These are phyloP conservation scores for Pseudopleuronectes americanus DNA, from an alignment of 2,797 vertebrate species.

Conservation along the genomic window DNA sequence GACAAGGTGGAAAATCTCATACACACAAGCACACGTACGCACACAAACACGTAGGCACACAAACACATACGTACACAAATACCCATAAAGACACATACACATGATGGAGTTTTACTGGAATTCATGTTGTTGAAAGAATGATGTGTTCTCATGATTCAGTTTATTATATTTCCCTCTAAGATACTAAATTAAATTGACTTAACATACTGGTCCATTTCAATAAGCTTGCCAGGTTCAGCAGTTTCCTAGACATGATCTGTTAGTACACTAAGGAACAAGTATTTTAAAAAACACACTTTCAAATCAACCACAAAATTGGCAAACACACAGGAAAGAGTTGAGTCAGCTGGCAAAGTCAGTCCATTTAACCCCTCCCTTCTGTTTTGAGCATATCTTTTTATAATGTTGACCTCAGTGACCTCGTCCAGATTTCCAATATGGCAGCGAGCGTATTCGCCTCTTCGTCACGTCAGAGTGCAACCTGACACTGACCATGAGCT, in stretches of 20 bases:
- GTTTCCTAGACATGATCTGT: neutral
- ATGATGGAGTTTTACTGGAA: no score
- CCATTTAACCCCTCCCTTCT: neutral
- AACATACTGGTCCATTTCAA: slow-evolving; percentile 6
- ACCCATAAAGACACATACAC: no score
- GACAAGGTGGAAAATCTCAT: slow-evolving; percentile 59
- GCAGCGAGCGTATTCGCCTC: slow-evolving; percentile 29
- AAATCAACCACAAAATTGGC: neutral
- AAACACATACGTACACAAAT: slow-evolving; percentile 12
- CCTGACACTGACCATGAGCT: slow-evolving; percentile 62
- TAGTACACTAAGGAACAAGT: neutral
- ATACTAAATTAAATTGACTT: slow-evolving; percentile 13
- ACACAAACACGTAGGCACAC: slow-evolving; percentile 13
- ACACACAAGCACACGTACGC: slow-evolving; percentile 22
- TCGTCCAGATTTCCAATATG: slow-evolving; percentile 63
- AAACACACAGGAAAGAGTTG: neutral
- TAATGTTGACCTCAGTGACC: slow-evolving; percentile 51
- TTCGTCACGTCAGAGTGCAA: slow-evolving; percentile 58
- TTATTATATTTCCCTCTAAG: slow-evolving; percentile 34
- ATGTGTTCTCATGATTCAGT: slow-evolving; percentile 22
- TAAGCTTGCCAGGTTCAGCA: neutral
- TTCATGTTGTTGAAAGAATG: slow-evolving; percentile 34
- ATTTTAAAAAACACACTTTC: neutral
- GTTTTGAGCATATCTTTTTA: slow-evolving; percentile 24
- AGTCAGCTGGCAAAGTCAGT: neutral